Percentiles rank a stretch among this genome's conserved stretches.
Conservation (phyloP, 2,797 vertebrate species). For the Gymnocypris eckloni region DNA sequence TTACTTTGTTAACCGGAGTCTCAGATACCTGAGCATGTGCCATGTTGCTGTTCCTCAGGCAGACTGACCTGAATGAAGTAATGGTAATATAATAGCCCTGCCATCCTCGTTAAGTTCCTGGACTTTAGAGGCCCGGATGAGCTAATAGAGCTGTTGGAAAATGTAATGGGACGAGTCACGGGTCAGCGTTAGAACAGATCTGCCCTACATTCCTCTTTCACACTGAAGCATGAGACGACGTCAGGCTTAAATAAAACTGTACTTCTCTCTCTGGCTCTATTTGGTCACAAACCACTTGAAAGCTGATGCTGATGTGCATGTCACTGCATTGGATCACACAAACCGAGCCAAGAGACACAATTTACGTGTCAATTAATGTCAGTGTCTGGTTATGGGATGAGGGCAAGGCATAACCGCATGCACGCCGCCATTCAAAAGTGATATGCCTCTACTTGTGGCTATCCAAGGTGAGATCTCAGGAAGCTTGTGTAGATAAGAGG, state of each 20-base stretch:
- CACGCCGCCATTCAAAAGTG: conserved; percentile 26
- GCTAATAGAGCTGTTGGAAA: conserved; percentile 62
- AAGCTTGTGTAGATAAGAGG: conserved; percentile 43
- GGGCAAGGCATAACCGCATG: conserved; percentile 35
- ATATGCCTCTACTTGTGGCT: conserved; percentile 31
- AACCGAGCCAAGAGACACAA: conserved; percentile 24
- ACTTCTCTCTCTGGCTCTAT: conserved; percentile 20
- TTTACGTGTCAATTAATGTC: conserved; percentile 45
- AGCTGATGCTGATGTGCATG: conserved; percentile 43
- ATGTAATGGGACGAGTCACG: conserved; percentile 57
- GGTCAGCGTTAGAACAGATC: conserved; percentile 49
- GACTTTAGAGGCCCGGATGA: conserved; percentile 51
- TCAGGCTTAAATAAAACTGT: conserved; percentile 25
- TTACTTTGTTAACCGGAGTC: conserved; percentile 32
- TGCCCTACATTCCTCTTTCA: conserved; percentile 56
- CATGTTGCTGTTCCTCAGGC: conserved; percentile 41
- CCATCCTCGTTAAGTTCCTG: conserved; percentile 46
- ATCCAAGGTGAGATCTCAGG: conserved; percentile 45
- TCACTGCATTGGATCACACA: conserved; percentile 46
- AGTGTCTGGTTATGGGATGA: conserved; percentile 43
- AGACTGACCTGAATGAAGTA: conserved; percentile 53
- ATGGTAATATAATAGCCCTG: conserved; percentile 57
- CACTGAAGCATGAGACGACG: conserved; percentile 44
- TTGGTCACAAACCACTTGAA: conserved; percentile 44
- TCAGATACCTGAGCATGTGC: conserved; percentile 46